phyloP scores from a whole-genome alignment of 1,140 invertebrate genomes.

The Samia ricini region DNA sequence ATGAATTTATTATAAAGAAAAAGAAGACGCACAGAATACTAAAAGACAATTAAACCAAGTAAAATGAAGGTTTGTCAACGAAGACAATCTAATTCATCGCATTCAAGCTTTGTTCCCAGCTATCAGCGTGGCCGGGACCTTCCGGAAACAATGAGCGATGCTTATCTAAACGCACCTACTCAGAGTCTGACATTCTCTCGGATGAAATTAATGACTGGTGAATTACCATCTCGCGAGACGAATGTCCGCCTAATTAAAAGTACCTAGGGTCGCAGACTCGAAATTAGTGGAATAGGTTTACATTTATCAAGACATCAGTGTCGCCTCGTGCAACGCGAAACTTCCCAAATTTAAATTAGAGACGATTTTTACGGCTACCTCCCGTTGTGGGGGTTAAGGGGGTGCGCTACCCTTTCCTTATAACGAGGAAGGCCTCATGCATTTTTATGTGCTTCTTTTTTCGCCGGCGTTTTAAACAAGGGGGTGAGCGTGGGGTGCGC shows the following conservation, averaged over 20 bases:
- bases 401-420: slow-evolving; percentile 77
- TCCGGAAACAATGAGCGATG: slow-evolving; percentile 65
- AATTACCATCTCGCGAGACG: slow-evolving; percentile 61
- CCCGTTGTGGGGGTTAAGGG: slow-evolving; percentile 50
- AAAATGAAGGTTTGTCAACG: slow-evolving; percentile 1
- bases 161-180: slow-evolving; percentile 56
- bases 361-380: slow-evolving; percentile 77
- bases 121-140: slow-evolving; percentile 21
- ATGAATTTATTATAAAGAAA: background rate
- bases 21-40: background rate
- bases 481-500: slow-evolving; percentile 68
- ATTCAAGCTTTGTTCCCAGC: background rate
- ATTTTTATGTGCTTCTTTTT: slow-evolving; percentile 80
- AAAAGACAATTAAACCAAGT: slow-evolving; percentile 1
- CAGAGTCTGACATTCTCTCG: slow-evolving; percentile 50
- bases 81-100: slow-evolving; percentile 1
- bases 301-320: slow-evolving; percentile 77
- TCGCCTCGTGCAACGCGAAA: slow-evolving; percentile 70
- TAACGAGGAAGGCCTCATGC: slow-evolving; percentile 79
- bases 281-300: slow-evolving; percentile 73
- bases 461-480: slow-evolving; percentile 79
- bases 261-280: slow-evolving; percentile 66
- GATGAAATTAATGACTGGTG: slow-evolving; percentile 63
- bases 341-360: slow-evolving; percentile 78
- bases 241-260: slow-evolving; percentile 74